Percentiles rank a stretch among this genome's conserved stretches.
Conservation (phyloP, 2,888 invertebrate species). For the Amblyteles armatorius region DNA sequence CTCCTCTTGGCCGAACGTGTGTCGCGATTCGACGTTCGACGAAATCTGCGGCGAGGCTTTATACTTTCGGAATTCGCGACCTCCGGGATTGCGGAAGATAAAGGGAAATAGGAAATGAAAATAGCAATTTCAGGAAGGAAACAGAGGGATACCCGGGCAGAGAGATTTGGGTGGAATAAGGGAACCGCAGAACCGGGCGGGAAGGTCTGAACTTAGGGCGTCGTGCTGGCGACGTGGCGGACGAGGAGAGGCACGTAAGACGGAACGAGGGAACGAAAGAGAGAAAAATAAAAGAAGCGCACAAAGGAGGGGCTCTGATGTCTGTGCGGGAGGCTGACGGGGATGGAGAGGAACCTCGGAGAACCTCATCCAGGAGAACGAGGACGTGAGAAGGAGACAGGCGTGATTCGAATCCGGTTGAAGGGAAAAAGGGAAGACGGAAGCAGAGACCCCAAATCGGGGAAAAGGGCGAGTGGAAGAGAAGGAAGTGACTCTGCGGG, state of each 20-base stretch:
- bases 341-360: conserved; percentile 25
- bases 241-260: conserved; percentile 49
- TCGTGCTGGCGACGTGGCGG: conserved; percentile 57
- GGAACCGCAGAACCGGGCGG: conserved; percentile 10
- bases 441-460: conserved; percentile 50
- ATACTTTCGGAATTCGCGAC: conserved; percentile 32
- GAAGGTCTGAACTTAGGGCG: conserved; percentile 69
- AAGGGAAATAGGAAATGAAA: conserved; percentile 75
- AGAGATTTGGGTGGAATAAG: conserved; percentile 46
- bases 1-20: not conserved
- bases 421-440: conserved; percentile 56
- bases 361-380: conserved; percentile 27
- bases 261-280: conserved; percentile 59
- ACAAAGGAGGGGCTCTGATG: conserved; percentile 42
- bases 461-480: conserved; percentile 33
- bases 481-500: conserved; percentile 56
- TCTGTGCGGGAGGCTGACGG: conserved; percentile 63
- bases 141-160: conserved; percentile 23
- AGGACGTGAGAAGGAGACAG: conserved; percentile 69
- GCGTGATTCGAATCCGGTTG: conserved; percentile 78
- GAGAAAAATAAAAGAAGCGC: conserved; percentile 37
- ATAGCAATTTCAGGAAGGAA: conserved; percentile 74
- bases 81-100: conserved; percentile 52
- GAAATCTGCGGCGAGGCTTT: not conserved
- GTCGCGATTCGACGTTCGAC: conserved; percentile 11